phyloP scores from a whole-genome alignment of 2,797 vertebrate genomes.

The Dryobates pubescens region DNA sequence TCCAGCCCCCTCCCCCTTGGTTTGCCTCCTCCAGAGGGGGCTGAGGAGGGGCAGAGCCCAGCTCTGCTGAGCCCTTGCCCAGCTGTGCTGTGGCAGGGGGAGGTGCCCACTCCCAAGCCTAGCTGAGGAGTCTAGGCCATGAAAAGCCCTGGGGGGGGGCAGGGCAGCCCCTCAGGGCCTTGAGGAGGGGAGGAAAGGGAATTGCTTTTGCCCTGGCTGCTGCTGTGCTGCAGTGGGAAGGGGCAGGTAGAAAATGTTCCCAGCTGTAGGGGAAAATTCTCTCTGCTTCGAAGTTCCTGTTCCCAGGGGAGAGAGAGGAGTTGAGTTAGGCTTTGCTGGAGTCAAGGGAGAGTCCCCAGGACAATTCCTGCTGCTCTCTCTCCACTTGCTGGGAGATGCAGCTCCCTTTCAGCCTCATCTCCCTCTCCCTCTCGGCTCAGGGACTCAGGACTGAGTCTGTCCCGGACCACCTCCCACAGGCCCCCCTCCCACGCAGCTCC shows the following conservation, averaged over 20 bases:
- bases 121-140: neutral
- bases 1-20: neutral
- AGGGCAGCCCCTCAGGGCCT: neutral
- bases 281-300: no score
- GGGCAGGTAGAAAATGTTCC: neutral
- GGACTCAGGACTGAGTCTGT: no score
- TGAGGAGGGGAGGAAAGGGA: neutral
- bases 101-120: neutral
- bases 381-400: no score
- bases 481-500: no score
- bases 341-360: no score
- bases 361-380: no score
- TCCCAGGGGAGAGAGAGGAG: no score
- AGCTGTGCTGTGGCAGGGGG: neutral
- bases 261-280: neutral
- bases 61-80: neutral
- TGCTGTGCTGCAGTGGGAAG: neutral
- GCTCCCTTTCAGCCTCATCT: no score
- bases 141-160: neutral
- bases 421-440: no score
- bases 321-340: no score
- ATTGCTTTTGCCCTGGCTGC: neutral
- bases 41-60: neutral
- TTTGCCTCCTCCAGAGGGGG: neutral
- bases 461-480: no score